Conservation (phyloP, 2,113 vertebrate genomes). For the Pimephales promelas region DNA sequence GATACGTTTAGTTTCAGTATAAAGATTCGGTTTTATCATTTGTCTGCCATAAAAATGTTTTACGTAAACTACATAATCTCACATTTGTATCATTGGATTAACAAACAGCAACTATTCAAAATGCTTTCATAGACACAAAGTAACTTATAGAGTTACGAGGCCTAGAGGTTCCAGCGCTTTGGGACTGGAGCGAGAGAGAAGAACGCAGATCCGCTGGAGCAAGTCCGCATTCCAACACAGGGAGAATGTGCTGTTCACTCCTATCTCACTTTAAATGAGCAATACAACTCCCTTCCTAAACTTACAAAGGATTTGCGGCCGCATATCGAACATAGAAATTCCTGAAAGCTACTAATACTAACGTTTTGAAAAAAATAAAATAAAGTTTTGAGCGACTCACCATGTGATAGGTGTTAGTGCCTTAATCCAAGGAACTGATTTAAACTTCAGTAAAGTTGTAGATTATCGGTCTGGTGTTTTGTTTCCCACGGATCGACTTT, state of each 20-base stretch:
- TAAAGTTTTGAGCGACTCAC: constrained; percentile 63
- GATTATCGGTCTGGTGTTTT: constrained; percentile 28
- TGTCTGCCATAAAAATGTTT: neutral
- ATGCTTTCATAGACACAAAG: neutral
- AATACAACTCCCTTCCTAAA: neutral
- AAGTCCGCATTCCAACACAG: constrained; percentile 64
- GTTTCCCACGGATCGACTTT: neutral
- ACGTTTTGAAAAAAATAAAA: neutral
- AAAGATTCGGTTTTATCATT: neutral
- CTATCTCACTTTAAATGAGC: constrained; percentile 19
- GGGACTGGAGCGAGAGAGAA: constrained; percentile 40
- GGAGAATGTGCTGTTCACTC: constrained; percentile 53
- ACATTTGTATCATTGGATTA: neutral
- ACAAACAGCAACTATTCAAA: neutral
- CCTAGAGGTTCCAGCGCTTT: constrained; percentile 52
- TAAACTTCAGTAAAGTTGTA: neutral
- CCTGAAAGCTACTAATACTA: neutral
- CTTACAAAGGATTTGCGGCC: neutral
- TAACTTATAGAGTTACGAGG: constrained; percentile 47
- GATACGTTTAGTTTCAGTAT: neutral
- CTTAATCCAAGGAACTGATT: constrained; percentile 57
- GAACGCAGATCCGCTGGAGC: constrained; percentile 55
- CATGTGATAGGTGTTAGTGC: constrained; percentile 69
- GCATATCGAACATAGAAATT: neutral
- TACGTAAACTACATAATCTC: neutral